Evolutionary conservation across 2,888 invertebrate genomes (phyloP).

Genomic region (Leptopterna dolabrata): DNA sequence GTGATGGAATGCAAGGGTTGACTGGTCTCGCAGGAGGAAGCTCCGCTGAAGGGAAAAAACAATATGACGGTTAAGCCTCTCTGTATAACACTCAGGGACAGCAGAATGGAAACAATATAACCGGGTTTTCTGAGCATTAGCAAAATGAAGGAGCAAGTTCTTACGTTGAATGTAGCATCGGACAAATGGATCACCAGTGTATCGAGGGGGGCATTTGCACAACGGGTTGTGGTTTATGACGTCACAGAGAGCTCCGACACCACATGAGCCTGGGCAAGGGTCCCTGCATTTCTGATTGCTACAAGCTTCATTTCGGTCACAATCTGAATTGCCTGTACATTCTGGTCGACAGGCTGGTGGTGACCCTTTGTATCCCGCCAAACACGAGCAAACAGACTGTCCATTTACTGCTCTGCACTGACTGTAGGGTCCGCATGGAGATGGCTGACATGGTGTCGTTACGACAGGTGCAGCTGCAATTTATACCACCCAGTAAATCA

Average conservation of each 20-base stretch:
- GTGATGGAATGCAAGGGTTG: slow-evolving; percentile 78
- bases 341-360: slow-evolving; percentile 84
- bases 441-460: slow-evolving; percentile 76
- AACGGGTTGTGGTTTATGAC: slow-evolving; percentile 83
- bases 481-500: neutral
- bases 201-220: slow-evolving; percentile 78
- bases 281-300: slow-evolving; percentile 83
- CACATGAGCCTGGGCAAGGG: slow-evolving; percentile 83
- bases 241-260: slow-evolving; percentile 77
- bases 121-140: neutral
- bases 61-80: neutral
- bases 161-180: slow-evolving; percentile 72
- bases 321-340: slow-evolving; percentile 82
- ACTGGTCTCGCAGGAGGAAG: slow-evolving; percentile 65
- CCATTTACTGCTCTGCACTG: slow-evolving; percentile 79
- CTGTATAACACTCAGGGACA: neutral
- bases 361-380: slow-evolving; percentile 77
- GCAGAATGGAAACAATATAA: neutral
- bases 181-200: slow-evolving; percentile 80
- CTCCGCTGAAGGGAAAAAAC: slow-evolving; percentile 67
- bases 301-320: slow-evolving; percentile 79
- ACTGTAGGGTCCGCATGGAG: slow-evolving; percentile 81
- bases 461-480: slow-evolving; percentile 54
- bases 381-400: slow-evolving; percentile 81
- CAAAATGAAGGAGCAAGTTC: neutral